phyloP scores from a whole-genome alignment of 2,797 vertebrate genomes.

The Lemur catta region DNA sequence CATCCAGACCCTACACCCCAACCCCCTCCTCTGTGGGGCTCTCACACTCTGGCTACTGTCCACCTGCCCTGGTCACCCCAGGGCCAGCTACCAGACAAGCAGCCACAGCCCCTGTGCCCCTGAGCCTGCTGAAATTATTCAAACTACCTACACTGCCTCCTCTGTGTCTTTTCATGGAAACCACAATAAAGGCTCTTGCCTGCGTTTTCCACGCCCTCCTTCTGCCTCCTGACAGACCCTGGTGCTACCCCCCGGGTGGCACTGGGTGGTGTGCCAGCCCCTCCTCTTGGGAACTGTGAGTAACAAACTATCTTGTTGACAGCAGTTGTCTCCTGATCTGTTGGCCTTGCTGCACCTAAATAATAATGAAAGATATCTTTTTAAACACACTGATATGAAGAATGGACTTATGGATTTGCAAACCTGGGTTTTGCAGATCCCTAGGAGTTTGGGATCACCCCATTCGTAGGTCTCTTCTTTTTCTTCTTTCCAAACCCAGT shows the following conservation, averaged over 20 bases:
- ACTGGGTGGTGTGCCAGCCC: fast-evolving
- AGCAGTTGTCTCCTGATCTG: neutral
- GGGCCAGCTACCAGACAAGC: neutral
- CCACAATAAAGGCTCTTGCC: neutral
- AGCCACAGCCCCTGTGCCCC: neutral
- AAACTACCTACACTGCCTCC: no score
- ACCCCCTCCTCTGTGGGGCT: neutral
- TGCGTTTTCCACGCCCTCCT: fast-evolving
- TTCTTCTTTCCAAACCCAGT: neutral
- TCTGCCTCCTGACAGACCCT: neutral
- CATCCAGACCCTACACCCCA: neutral
- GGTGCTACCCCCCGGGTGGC: neutral
- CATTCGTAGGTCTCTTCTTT: neutral
- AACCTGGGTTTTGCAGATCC: neutral
- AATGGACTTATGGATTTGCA: neutral
- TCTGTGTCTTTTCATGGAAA: neutral
- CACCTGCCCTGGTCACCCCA: neutral
- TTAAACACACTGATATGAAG: neutral
- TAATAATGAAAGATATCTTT: neutral
- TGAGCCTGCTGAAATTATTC: neutral
- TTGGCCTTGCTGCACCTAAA: neutral
- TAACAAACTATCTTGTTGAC: neutral
- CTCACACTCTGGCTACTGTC: neutral
- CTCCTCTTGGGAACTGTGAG: neutral
- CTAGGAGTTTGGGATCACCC: neutral